phyloP scores from a whole-genome alignment of 2,797 vertebrate species.

The Lycodopsis pacificus region DNA sequence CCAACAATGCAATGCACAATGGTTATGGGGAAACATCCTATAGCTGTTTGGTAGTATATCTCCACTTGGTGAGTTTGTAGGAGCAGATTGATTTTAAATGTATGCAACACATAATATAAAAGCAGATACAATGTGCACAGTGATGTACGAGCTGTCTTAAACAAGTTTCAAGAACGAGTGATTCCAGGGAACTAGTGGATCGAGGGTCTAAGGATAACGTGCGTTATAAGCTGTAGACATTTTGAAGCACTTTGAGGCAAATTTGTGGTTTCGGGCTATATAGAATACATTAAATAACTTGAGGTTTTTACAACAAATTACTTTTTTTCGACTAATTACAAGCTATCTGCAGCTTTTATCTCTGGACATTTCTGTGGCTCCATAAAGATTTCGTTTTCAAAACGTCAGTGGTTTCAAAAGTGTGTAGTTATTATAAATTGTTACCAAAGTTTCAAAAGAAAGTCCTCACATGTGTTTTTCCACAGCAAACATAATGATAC shows the following conservation, averaged over 20 bases:
- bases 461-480: slow-evolving; percentile 11
- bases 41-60: neutral
- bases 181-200: neutral
- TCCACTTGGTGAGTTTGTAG: neutral
- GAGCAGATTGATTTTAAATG: neutral
- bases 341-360: slow-evolving; percentile 18
- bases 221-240: neutral
- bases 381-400: neutral
- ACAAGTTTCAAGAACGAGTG: neutral
- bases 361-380: neutral
- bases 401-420: neutral
- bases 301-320: slow-evolving; percentile 47
- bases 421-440: too few species aligned
- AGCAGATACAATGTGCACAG: neutral
- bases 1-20: neutral
- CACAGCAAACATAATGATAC: slow-evolving; percentile 14
- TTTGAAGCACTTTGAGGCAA: neutral
- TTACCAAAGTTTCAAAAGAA: neutral
- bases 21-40: neutral
- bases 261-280: neutral
- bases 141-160: neutral
- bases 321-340: slow-evolving; percentile 16
- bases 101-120: neutral
- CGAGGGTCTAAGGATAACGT: neutral
- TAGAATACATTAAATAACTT: neutral